A percentile compares a stretch with the other conserved stretches of the same genome.
phyloP scores from a whole-genome alignment of 2,888 invertebrate species.

The Glyphotaelius pellucidus region DNA sequence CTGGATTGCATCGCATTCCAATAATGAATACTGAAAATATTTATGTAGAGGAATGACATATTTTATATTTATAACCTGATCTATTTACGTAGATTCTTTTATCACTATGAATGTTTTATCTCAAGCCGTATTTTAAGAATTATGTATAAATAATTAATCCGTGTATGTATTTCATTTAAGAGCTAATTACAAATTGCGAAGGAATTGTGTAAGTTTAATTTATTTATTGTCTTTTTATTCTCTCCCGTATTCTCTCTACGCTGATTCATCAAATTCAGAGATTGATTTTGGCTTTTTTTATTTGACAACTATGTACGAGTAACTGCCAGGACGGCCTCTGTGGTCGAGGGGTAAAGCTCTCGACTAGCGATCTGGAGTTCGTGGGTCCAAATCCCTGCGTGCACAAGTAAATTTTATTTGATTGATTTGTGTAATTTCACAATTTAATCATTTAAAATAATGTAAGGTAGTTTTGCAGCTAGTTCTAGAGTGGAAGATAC shows the following conservation, averaged over 20 bases:
- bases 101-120: not conserved
- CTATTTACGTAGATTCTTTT: not conserved
- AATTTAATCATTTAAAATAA: no score
- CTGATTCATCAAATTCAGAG: not conserved
- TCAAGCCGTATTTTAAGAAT: not conserved
- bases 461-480: no score
- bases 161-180: not conserved
- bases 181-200: not conserved
- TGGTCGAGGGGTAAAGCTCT: no score
- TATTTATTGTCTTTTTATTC: not conserved
- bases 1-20: not conserved
- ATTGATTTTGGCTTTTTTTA: not conserved
- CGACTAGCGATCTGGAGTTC: no score
- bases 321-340: no score
- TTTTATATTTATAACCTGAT: not conserved
- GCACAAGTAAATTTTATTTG: no score
- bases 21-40: not conserved
- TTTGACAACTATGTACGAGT: not conserved
- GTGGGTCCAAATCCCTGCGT: no score
- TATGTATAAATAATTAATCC: not conserved
- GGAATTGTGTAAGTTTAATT: not conserved
- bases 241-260: not conserved
- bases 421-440: no score
- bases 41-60: not conserved
- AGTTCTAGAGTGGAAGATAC: no score